These are phyloP conservation scores for Lasioglossum pauxillum DNA, from an alignment of 2,888 invertebrate species.

Conservation along the genomic window DNA sequence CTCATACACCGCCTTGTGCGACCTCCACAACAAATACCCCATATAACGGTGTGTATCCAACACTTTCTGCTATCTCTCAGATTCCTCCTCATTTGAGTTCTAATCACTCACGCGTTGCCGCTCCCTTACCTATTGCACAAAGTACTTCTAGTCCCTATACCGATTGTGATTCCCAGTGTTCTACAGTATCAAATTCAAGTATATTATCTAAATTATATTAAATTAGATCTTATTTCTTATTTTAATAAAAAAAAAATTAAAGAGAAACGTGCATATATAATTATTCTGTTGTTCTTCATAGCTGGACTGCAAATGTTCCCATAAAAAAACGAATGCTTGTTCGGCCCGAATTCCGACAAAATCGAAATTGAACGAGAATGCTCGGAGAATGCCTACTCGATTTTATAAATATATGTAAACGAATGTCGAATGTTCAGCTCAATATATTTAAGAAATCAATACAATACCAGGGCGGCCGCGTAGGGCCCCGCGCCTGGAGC, in stretches of 20 bases:
- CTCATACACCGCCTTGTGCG: not conserved
- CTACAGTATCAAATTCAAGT: not conserved
- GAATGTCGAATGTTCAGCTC: no score
- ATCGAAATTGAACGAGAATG: no score
- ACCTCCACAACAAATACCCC: not conserved
- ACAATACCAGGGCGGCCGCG: no score
- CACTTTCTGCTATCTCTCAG: not conserved
- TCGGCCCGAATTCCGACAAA: no score
- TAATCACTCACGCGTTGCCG: not conserved
- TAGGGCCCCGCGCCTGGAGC: no score
- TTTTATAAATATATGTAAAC: no score
- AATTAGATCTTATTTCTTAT: not conserved
- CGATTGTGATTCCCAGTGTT: not conserved
- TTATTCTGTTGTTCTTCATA: not conserved
- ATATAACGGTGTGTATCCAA: not conserved
- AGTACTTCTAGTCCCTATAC: not conserved
- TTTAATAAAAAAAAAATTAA: not conserved
- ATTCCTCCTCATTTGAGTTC: not conserved
- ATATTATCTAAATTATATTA: conserved; percentile 2
- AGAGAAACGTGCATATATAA: not conserved
- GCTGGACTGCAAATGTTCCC: not conserved
- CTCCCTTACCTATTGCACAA: not conserved
- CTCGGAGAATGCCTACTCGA: no score
- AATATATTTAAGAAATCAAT: no score
- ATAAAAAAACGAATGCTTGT: not conserved